Evolutionary conservation across 2,797 vertebrate species (phyloP).

Genomic region (Phoxinus dragarum): DNA sequence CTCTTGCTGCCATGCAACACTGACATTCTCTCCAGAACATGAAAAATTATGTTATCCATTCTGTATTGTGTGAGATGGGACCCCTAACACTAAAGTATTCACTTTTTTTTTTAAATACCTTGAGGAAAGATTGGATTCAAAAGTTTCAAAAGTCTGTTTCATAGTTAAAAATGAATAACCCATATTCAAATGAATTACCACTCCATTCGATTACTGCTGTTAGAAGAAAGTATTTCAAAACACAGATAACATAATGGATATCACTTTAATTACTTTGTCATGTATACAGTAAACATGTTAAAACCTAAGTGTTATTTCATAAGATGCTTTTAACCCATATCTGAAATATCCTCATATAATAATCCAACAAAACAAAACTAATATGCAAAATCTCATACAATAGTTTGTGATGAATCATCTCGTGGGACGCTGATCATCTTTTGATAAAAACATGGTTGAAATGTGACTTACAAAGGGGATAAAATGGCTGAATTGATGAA

Average conservation of each 20-base stretch:
- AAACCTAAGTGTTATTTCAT: conserved; percentile 30
- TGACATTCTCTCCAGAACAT: background rate
- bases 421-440: conserved; percentile 35
- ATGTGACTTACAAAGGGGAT: background rate
- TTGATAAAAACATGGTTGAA: conserved; percentile 3
- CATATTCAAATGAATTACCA: background rate
- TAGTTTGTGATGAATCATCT: conserved; percentile 6
- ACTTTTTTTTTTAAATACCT: background rate
- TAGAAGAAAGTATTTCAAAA: background rate
- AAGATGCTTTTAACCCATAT: conserved; percentile 34
- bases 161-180: background rate
- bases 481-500: background rate
- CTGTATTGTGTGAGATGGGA: background rate
- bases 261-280: conserved; percentile 48
- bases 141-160: background rate
- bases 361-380: conserved; percentile 23
- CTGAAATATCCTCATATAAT: background rate
- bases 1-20: background rate
- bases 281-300: conserved; percentile 48
- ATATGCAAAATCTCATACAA: conserved; percentile 30
- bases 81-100: background rate
- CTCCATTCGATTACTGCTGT: background rate
- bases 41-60: background rate
- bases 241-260: background rate
- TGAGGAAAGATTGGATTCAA: background rate